Base-by-base conservation (phyloP, 2,797 vertebrate species). In the Nothura maculosa region DNA sequence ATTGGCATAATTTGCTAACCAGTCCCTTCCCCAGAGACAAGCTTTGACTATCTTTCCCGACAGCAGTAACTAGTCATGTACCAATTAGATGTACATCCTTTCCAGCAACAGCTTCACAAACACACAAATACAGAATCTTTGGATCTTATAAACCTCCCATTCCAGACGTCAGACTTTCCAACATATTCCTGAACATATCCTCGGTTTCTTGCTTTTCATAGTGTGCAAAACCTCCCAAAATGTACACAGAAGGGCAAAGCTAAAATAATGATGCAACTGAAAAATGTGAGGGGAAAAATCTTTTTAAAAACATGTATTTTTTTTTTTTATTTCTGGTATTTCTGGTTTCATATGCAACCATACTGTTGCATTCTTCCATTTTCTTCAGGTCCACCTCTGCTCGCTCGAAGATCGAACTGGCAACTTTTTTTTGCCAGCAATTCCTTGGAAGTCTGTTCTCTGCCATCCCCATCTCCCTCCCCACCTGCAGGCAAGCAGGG, bases 401-500 rank as follows among this genome's bases (percentile, higher is more conserved):
- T 95, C 74, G 42, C 43, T 95, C 87, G 27, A 79, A 96, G 80
- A 89, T 54, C 80, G 89, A 93, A 79, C 66, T 64, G 67, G 55
- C 28, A 66, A 22, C 9, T 10, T 48, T 54, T 86, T 87, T 94
- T 91, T 92, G 90, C 90, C 77, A 95, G 77, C 63, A 69, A 70
- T 87, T 95, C 84, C 93, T 87, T 92, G 47, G 62, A 58, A 92
- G 80, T 48, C 66, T 93, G 48, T 50, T 87, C 80, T 54, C 60
- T 84, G 48, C 91, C 77, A 93, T 72, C 87, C 81, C n/a, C 74
- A 24, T 77, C 74, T 96, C 93, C 89, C 94, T 94, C 90, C 92
- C 93, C 93, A 95, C 93, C 90, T 95, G 95, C 89, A 95, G 95
- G 95, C 96, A 80, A 94, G 82, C 87, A 67, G 82, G 79, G 92